Evolutionary conservation across 2,888 invertebrate species (phyloP), one percentile per base, ranked within the genome.

Genomic region (Bedellia somnulentella): DNA sequence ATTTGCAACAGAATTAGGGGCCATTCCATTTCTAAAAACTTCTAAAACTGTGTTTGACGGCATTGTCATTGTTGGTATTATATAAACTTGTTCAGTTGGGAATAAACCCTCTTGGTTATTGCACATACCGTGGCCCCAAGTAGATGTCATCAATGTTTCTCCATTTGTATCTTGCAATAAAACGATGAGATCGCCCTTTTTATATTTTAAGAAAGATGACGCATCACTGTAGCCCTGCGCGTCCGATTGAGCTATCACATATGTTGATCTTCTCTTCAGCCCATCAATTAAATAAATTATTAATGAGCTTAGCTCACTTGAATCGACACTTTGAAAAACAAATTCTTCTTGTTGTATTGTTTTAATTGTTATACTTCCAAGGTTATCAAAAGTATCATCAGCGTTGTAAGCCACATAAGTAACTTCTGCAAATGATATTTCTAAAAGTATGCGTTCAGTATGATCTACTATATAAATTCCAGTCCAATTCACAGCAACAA

Each of bases 401-500:
- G 70, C 64, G 27, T 78, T 75, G 45, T 80, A 83, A 18, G 80
- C 79, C 29, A 93, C 87, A 31, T 86, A 85, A 0, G 86, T 83
- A 12, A 96, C 84, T 75, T 96, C 95, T 4, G 90, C 83, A 63
- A 88, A 97, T 5, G 87, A 84, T 43, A 88, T 71, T 73, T 96
- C 94, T 22, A 93, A 71, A 25, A 96, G 77, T 39, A 96, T 89
- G 56, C 90, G 89, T 58, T 96, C 95, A 44, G 89, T 83, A 57
- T 94, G 91, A 60, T 95, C 94, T 0, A 94, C 89, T 32, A 96
- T 86, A 49, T 89, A 94, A 30, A 96, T 83, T 2, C 96, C 96
- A 1, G 89, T 90, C 84, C 93, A 93, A 62, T 97, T 97, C 3
- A 97, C 85, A 3, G 95, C 96, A 38, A 97, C 86, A 31, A 97